These are phyloP conservation scores for Vidua macroura DNA, from an alignment of 2,113 vertebrate species.

Conservation along the genomic window DNA sequence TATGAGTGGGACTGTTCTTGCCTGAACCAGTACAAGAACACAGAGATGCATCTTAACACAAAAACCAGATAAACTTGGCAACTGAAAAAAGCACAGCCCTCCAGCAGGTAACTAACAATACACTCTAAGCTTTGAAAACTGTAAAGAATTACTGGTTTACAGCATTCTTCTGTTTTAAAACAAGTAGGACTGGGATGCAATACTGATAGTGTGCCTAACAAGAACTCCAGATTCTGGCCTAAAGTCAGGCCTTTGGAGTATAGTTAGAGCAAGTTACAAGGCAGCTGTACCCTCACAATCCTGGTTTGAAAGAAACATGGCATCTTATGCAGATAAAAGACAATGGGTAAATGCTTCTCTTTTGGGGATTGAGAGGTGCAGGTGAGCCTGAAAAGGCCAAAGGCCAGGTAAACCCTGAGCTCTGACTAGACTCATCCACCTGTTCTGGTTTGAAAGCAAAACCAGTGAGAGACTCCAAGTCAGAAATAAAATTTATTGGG, in stretches of 20 bases:
- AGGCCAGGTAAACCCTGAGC: not conserved
- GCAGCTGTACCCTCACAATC: not conserved
- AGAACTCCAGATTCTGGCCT: not conserved
- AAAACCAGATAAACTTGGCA: not conserved
- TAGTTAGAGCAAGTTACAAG: not conserved
- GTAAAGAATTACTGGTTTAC: not conserved
- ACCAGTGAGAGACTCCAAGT: no score
- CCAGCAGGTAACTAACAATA: not conserved
- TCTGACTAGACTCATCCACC: not conserved
- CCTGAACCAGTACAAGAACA: not conserved
- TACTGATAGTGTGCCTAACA: not conserved
- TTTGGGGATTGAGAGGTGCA: not conserved
- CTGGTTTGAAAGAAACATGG: not conserved
- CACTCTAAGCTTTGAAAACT: not conserved
- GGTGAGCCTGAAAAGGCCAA: not conserved
- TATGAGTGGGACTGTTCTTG: not conserved
- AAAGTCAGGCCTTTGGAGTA: not conserved
- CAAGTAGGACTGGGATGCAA: not conserved
- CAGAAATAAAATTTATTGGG: no score
- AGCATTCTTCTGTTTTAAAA: not conserved
- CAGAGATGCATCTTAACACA: not conserved
- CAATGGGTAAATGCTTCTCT: not conserved
- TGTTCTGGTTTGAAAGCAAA: no score
- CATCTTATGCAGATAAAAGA: not conserved
- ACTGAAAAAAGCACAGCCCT: not conserved